phyloP scores from a whole-genome alignment of 2,888 invertebrate genomes.

The Hecatera dysodea region DNA sequence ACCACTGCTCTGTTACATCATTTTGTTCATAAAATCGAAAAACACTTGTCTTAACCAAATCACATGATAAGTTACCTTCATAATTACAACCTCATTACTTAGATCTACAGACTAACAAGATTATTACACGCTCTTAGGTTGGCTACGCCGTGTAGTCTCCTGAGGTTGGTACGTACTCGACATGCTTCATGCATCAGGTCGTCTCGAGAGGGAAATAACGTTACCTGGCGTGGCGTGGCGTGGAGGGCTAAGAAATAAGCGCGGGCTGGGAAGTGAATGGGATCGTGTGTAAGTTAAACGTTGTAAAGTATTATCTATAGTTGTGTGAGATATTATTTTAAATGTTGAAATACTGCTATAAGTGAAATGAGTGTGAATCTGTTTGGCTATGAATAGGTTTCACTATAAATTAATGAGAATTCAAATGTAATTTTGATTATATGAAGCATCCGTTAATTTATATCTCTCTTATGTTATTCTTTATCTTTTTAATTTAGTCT shows the following conservation, averaged over 20 bases:
- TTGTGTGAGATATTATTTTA: neutral
- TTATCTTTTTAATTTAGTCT: no score
- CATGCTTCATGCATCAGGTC: slow-evolving; percentile 57
- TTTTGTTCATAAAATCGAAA: no score
- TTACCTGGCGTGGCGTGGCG: slow-evolving; percentile 13
- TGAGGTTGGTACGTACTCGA: slow-evolving; percentile 43
- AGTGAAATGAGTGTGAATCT: no score
- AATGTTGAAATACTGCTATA: no score
- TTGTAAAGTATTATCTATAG: neutral
- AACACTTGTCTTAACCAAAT: neutral
- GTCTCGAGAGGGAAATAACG: slow-evolving; percentile 48
- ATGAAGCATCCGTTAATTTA: no score
- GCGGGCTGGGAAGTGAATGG: neutral
- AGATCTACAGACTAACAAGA: slow-evolving; percentile 34
- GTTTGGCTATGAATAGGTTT: no score
- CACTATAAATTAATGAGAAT: no score
- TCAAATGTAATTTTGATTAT: no score
- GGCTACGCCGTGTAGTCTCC: slow-evolving; percentile 35
- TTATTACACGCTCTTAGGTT: slow-evolving; percentile 47
- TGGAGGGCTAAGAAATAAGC: slow-evolving; percentile 11
- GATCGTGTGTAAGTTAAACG: neutral
- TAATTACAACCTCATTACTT: slow-evolving; percentile 12
- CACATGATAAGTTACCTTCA: neutral
- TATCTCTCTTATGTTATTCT: no score
- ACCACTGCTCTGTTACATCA: no score